These are phyloP conservation scores for Sebastes diploproa DNA, from an alignment of 2,797 vertebrate genomes.

Conservation along the genomic window DNA sequence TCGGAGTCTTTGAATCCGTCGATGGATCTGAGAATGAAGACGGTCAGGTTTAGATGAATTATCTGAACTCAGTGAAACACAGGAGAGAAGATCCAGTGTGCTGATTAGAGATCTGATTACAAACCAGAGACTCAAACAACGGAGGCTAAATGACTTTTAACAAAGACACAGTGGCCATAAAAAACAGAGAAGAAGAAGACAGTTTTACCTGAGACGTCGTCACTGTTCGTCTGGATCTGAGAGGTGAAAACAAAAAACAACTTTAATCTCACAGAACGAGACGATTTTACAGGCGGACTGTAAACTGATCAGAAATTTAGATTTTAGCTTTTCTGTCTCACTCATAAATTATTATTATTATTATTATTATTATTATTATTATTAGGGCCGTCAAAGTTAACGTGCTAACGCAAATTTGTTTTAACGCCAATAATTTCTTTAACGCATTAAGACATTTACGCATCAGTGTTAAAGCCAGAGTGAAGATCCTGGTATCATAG, in stretches of 20 bases:
- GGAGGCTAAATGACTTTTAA: no score
- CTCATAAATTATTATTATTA: no score
- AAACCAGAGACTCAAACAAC: neutral
- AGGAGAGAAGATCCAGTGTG: neutral
- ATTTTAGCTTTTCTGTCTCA: no score
- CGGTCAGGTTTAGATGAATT: neutral
- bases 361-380: no score
- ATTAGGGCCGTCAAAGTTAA: no score
- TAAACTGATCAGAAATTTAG: neutral
- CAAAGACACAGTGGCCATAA: neutral
- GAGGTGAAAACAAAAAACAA: neutral
- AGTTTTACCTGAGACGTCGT: constrained; percentile 31
- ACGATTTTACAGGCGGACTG: neutral
- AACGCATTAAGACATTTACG: no score
- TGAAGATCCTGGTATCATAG: accelerated
- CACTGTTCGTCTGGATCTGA: constrained; percentile 16
- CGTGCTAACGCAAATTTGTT: accelerated
- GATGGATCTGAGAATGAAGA: neutral
- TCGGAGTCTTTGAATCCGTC: constrained; percentile 1
- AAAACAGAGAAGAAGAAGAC: neutral
- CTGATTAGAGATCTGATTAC: neutral
- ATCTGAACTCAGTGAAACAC: neutral
- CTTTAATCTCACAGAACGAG: neutral
- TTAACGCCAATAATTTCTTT: no score
- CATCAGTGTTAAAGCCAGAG: no score